Base-by-base conservation (phyloP, 1,140 invertebrate species). In the Platyura marginata region DNA sequence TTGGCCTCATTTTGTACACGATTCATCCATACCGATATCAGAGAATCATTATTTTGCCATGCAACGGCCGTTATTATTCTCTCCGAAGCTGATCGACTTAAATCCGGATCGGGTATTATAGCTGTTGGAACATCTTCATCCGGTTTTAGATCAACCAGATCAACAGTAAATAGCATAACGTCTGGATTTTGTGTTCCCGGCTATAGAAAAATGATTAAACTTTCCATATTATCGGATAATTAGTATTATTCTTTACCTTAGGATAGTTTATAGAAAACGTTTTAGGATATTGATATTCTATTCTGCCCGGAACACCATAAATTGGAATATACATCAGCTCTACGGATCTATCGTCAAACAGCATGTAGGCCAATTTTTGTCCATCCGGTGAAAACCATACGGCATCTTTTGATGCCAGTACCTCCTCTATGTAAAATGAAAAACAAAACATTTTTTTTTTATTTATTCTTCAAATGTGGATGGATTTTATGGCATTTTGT, bases 331-430 rank as follows among this genome's bases (percentile, higher is more conserved):
- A 67, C 58, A 83, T 81, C 21, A 71, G 60, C 22, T 70, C 71
- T 0, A 78, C 75, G 9, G 63, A 46, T 1, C 70, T 74, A 58
- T 95, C 91, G 59, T 94, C 77, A 60, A 89, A 93, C 39, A 75
- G 74, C 2, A 79, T 84, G 55, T 81, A 93, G 0, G 81, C 81
- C 41, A 95, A 50, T 52, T 73, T 77, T n/a, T 60, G 73, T 4
- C 86, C 86, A 50, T 77, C 69, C 0, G 79, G 74, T 20, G 88
- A 90, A 63, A 92, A 90, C 89, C 90, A 95, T 8, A 89, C 57
- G 1, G 90, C 90, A 49, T 76, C 73, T 44, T 86, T 84, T 1
- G 78, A 77, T 48, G 75, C 74, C 53, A 95, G 75, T 5, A 96
- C 79, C 62, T 95, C 90, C 77, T 95, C 91, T 89, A 54, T 41